Evolutionary conservation across 1,140 invertebrate species (phyloP).

Genomic region (Mamestra configurata): DNA sequence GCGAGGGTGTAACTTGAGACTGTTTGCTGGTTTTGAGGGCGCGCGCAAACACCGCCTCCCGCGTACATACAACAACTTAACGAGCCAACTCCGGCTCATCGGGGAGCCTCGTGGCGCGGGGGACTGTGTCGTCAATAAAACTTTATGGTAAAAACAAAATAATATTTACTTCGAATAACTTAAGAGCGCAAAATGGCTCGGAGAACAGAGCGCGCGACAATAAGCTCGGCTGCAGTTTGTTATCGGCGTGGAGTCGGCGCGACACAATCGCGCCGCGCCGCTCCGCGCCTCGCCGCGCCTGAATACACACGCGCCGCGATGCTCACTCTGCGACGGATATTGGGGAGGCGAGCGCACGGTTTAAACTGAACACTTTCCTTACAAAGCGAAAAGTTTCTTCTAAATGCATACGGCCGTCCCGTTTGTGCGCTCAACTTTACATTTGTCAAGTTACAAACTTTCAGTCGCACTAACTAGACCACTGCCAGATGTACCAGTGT

Average conservation of each 20-base stretch:
- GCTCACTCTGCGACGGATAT: conserved; percentile 70
- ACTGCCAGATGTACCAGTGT: conserved; percentile 17
- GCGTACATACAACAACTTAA: conserved; percentile 73
- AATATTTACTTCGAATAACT: conserved; percentile 64
- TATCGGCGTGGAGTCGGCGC: conserved; percentile 58
- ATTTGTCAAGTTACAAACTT: conserved; percentile 66
- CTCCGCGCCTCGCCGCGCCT: conserved; percentile 51
- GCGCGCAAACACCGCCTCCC: conserved; percentile 67
- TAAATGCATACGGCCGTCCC: conserved; percentile 66
- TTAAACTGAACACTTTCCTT: conserved; percentile 74
- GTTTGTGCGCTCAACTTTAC: conserved; percentile 64
- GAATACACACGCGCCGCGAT: conserved; percentile 64
- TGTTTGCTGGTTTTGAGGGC: conserved; percentile 78
- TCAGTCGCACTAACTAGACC: conserved; percentile 56
- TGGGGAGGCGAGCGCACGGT: conserved; percentile 65
- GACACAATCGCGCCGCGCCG: conserved; percentile 57
- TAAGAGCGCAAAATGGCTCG: conserved; percentile 47
- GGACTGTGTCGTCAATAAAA: conserved; percentile 62
- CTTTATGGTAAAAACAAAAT: conserved; percentile 61
- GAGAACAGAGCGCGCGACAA: conserved; percentile 59
- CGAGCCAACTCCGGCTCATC: conserved; percentile 72
- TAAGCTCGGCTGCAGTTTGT: conserved; percentile 63
- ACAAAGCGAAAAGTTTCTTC: conserved; percentile 77
- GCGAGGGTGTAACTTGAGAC: conserved; percentile 76
- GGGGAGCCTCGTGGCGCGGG: conserved; percentile 59